Base-by-base conservation (phyloP, 2,888 invertebrate species). In the Eupithecia subumbrata region DNA sequence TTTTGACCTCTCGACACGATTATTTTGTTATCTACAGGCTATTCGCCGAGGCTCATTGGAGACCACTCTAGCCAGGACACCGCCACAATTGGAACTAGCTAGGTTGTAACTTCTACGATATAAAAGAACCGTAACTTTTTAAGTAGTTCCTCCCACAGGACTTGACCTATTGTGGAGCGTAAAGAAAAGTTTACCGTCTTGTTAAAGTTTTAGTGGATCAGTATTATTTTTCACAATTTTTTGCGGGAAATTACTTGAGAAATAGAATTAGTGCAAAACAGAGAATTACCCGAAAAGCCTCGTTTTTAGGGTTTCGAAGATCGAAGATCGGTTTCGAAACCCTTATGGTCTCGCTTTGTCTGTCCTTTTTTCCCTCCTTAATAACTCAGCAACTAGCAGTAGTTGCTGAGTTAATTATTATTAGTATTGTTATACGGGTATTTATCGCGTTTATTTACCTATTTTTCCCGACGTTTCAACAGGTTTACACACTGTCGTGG, bases 1-100 rank as follows among this genome's bases (percentile, higher is more conserved):
- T 25, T 56, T 56, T 12, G 56, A 56, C 60, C 25, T 91, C 89
- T 81, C 85, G 87, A 88, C 85, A 83, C 88, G 87, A 91, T 92
- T 91, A 91, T 90, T 89, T 90, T 89, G 90, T 91, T 92, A 25
- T 25, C 60, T 5, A 90, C 88, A 87, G 88, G 85, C 88, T 88
- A 86, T 89, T 87, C 69, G 48, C 76, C 76, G 56, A 72, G 71
- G 75, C 73, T 75, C 71, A 75, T 81, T 78, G 73, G 75, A 76
- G 71, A 76, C 76, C 75, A 77, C 77, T 77, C 68, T 63, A 67
- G 68, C 63, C 70, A 70, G 72, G 68, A 71, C 72, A 52, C 67
- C 68, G 52, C 60, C 75, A 52, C 72, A 77, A 77, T 74, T 66
- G 64, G 48, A 72, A 60, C 72, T 72, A 63, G 70, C 72, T 72